A percentile compares a stretch with the other conserved stretches of the same genome.
Evolutionary conservation across 2,797 vertebrate species (phyloP).

Genomic region (Mallotus villosus): DNA sequence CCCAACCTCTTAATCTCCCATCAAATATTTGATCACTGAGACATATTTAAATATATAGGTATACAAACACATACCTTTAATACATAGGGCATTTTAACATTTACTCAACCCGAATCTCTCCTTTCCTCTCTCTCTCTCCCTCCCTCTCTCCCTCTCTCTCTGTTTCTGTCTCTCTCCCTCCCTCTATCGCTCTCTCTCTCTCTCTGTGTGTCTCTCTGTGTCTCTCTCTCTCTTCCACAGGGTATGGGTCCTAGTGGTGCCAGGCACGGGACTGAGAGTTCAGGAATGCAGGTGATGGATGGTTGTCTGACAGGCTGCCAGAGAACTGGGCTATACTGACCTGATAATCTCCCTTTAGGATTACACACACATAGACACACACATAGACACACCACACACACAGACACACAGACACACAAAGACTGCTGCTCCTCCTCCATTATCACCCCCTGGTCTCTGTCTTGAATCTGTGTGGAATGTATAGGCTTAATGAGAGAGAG

Average conservation of each 20-base stretch:
- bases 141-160: too few species aligned
- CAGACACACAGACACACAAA: conserved; percentile 3
- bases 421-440: conserved; percentile 2
- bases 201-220: too few species aligned
- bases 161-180: too few species aligned
- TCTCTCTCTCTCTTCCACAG: not conserved
- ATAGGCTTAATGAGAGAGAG: too few species aligned
- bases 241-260: conserved; percentile 52
- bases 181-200: too few species aligned
- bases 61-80: too few species aligned
- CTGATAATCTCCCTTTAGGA: conserved; percentile 61
- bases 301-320: conserved; percentile 50
- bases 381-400: conserved; percentile 5
- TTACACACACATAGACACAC: conserved; percentile 9
- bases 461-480: conserved; percentile 24
- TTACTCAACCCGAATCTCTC: not conserved
- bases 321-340: conserved; percentile 19
- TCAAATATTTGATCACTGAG: too few species aligned
- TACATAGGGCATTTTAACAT: too few species aligned
- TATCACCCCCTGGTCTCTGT: conserved; percentile 12
- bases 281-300: conserved; percentile 74
- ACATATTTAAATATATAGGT: too few species aligned
- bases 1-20: too few species aligned
- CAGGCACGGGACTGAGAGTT: conserved; percentile 57
- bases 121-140: too few species aligned